Conservation (phyloP, 2,113 vertebrate species). For the Rhinolophus sinicus region DNA sequence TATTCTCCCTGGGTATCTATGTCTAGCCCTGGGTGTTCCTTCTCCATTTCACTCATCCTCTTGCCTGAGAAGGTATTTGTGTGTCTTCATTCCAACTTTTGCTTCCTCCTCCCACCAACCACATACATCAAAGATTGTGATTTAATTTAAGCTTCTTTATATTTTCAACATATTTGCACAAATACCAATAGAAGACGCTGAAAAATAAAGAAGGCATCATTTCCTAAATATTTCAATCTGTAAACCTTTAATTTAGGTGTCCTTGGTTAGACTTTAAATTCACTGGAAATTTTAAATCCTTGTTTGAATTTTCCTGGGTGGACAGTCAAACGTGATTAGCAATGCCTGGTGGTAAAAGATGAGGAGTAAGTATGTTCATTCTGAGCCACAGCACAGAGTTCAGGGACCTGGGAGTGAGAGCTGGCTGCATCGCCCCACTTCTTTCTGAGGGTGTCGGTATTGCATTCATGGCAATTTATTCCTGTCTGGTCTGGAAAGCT, state of each 20-base stretch:
- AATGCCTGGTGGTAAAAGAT: not conserved
- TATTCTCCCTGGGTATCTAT: not conserved
- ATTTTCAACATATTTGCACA: constrained; percentile 33
- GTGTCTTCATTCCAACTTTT: constrained; percentile 30
- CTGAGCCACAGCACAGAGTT: not conserved
- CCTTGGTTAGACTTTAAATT: not conserved
- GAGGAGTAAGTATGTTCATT: not conserved
- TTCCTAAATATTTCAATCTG: not conserved
- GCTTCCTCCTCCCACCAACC: not conserved
- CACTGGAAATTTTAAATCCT: not conserved
- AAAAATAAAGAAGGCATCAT: not conserved
- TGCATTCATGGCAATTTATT: not conserved
- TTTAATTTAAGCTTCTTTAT: constrained; percentile 30
- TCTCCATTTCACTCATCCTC: not conserved
- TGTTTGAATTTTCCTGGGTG: constrained; percentile 33
- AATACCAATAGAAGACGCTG: not conserved
- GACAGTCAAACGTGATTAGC: not conserved
- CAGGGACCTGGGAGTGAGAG: not conserved
- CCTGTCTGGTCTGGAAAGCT: constrained; percentile 16
- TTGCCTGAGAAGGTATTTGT: not conserved
- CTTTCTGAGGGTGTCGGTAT: not conserved
- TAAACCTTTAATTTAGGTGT: not conserved
- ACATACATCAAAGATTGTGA: not conserved
- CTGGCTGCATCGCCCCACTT: not conserved
- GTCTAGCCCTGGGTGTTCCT: not conserved